Percentiles rank a stretch among this genome's conserved stretches.
Evolutionary conservation across 2,113 vertebrate genomes (phyloP).

Genomic region (Carassius auratus): DNA sequence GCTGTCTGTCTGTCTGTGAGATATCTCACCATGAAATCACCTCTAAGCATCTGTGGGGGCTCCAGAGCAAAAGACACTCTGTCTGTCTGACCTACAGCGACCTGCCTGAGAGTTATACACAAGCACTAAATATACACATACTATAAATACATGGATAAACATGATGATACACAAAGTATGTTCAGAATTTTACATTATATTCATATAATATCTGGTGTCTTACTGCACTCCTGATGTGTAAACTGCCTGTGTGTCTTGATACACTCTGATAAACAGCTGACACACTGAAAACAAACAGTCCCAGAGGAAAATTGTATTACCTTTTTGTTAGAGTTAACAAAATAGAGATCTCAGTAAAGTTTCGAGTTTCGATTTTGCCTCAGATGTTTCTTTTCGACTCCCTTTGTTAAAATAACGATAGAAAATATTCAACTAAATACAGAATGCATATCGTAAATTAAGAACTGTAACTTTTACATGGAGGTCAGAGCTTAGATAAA

Average conservation of each 20-base stretch:
- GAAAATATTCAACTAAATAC: not conserved
- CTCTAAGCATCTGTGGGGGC: slow-evolving; percentile 91
- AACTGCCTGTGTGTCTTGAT: slow-evolving; percentile 87
- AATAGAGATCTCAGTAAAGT: not conserved
- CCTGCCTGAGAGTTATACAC: slow-evolving; percentile 71
- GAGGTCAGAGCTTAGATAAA: not conserved
- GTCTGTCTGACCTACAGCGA: slow-evolving; percentile 77
- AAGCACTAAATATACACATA: slow-evolving; percentile 26
- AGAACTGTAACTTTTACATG: not conserved
- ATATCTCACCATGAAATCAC: slow-evolving; percentile 88
- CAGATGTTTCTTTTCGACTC: not conserved
- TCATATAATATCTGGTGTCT: slow-evolving; percentile 61
- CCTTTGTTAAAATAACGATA: not conserved
- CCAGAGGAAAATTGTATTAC: slow-evolving; percentile 23
- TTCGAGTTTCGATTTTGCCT: not conserved
- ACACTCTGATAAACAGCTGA: slow-evolving; percentile 87
- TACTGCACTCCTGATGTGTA: slow-evolving; percentile 93
- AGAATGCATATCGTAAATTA: not conserved
- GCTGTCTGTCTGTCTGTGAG: not conserved
- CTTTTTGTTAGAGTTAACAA: not conserved
- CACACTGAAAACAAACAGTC: slow-evolving; percentile 75
- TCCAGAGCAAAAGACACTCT: slow-evolving; percentile 83
- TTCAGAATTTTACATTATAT: not conserved
- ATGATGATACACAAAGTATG: not conserved
- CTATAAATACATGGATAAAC: not conserved